A percentile compares a stretch with the other conserved stretches of the same genome.
phyloP scores from a whole-genome alignment of 2,888 invertebrate species.

The Poecilus cupreus region DNA sequence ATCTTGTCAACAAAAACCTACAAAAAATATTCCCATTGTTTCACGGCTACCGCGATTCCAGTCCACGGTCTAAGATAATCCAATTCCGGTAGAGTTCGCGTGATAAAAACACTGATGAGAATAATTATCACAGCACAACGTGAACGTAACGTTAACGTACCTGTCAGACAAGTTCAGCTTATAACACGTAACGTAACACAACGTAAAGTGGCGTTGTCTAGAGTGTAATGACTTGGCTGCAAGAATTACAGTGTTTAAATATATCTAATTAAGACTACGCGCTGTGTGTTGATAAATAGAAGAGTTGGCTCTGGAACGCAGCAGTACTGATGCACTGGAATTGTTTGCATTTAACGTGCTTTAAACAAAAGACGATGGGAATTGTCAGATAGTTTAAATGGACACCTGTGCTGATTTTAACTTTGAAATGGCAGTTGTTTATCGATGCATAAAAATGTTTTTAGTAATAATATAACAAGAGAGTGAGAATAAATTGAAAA shows the following conservation, averaged over 20 bases:
- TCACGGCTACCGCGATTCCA: background rate
- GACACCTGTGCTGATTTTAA: slow-evolving; percentile 12
- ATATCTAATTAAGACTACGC: slow-evolving; percentile 23
- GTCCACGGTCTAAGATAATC: slow-evolving; percentile 5
- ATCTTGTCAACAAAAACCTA: background rate
- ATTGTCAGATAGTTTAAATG: background rate
- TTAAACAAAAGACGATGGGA: slow-evolving; percentile 4
- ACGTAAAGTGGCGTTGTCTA: slow-evolving; percentile 12
- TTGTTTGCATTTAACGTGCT: slow-evolving; percentile 21
- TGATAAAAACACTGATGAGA: slow-evolving; percentile 30
- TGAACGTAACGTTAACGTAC: background rate
- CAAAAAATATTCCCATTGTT: slow-evolving; percentile 9
- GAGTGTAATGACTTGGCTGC: slow-evolving; percentile 31
- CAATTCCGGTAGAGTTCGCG: slow-evolving; percentile 10
- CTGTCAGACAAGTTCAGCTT: slow-evolving; percentile 20
- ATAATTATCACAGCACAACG: slow-evolving; percentile 19
- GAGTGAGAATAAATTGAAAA: too few relatives aligned
- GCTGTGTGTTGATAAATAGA: slow-evolving; percentile 8
- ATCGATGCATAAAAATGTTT: too few relatives aligned
- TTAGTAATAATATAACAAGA: too few relatives aligned
- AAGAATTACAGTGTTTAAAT: slow-evolving; percentile 39
- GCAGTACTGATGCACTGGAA: background rate
- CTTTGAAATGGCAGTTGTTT: background rate
- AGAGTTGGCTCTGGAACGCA: background rate
- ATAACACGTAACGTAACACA: background rate